Evolutionary conservation across 1,140 invertebrate genomes (phyloP).

Genomic region (Zaprionus ornatus): DNA sequence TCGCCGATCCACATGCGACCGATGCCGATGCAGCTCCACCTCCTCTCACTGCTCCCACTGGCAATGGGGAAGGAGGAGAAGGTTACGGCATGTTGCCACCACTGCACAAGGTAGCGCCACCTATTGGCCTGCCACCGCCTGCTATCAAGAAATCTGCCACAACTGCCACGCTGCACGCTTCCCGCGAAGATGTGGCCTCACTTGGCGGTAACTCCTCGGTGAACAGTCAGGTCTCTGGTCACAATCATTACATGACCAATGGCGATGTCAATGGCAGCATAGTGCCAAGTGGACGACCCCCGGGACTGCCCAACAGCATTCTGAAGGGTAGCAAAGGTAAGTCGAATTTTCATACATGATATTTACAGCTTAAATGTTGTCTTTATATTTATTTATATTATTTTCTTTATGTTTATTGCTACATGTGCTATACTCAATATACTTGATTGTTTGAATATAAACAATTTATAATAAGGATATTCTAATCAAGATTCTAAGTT

Average conservation of each 20-base stretch:
- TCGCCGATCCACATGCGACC: slow-evolving; percentile 7
- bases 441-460: too few relatives aligned
- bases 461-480: too few relatives aligned
- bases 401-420: too few relatives aligned
- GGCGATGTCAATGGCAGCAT: slow-evolving; percentile 38
- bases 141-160: slow-evolving; percentile 54
- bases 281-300: slow-evolving; percentile 21
- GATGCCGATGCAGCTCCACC: neutral
- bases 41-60: slow-evolving; percentile 8
- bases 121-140: slow-evolving; percentile 56
- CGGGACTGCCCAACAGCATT: slow-evolving; percentile 58
- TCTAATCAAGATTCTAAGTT: too few relatives aligned
- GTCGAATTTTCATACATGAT: neutral
- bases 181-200: slow-evolving; percentile 73
- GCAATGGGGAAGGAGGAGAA: slow-evolving; percentile 37
- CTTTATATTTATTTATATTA: too few relatives aligned
- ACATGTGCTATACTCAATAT: too few relatives aligned
- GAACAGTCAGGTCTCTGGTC: slow-evolving; percentile 67
- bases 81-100: slow-evolving; percentile 39
- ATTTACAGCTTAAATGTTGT: too few relatives aligned
- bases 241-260: slow-evolving; percentile 58
- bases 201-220: slow-evolving; percentile 63
- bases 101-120: slow-evolving; percentile 54
- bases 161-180: slow-evolving; percentile 40
- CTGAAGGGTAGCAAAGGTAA: slow-evolving; percentile 74